phyloP scores from a whole-genome alignment of 2,888 invertebrate species.

The Ophraella communa region DNA sequence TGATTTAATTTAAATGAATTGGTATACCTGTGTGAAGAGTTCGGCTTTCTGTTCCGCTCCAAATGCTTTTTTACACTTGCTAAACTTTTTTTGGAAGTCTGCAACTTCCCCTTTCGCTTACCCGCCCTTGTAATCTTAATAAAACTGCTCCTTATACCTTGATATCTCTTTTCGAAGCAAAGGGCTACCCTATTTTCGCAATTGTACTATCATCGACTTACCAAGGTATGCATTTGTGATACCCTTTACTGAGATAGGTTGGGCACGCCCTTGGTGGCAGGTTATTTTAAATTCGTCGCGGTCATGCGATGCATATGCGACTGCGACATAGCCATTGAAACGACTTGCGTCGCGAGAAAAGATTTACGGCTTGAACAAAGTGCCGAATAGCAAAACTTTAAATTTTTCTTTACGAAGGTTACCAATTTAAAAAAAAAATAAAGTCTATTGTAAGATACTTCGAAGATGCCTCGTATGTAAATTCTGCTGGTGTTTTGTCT shows the following conservation, averaged over 20 bases:
- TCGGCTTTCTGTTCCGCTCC: too few relatives aligned
- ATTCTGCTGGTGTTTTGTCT: neutral
- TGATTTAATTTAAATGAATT: too few relatives aligned
- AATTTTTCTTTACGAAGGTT: neutral
- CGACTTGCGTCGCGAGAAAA: slow-evolving; percentile 23
- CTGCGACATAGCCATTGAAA: slow-evolving; percentile 22
- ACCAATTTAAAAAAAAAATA: slow-evolving; percentile 13
- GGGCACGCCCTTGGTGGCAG: neutral
- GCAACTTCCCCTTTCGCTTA: too few relatives aligned
- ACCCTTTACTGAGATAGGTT: neutral
- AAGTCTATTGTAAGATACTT: neutral
- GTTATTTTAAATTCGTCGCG: slow-evolving; percentile 30
- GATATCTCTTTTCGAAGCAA: too few relatives aligned
- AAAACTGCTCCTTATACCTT: too few relatives aligned
- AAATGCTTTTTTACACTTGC: too few relatives aligned
- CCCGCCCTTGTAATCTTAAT: too few relatives aligned
- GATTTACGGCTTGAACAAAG: slow-evolving; percentile 19
- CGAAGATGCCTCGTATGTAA: neutral
- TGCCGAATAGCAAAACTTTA: neutral
- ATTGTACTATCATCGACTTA: too few relatives aligned
- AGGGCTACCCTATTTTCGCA: too few relatives aligned
- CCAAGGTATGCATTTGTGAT: too few relatives aligned
- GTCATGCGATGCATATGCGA: slow-evolving; percentile 29
- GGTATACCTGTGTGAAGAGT: too few relatives aligned
- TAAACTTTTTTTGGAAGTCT: too few relatives aligned